Base-by-base conservation (phyloP, 2,797 vertebrate genomes). In the Mus spretus region DNA sequence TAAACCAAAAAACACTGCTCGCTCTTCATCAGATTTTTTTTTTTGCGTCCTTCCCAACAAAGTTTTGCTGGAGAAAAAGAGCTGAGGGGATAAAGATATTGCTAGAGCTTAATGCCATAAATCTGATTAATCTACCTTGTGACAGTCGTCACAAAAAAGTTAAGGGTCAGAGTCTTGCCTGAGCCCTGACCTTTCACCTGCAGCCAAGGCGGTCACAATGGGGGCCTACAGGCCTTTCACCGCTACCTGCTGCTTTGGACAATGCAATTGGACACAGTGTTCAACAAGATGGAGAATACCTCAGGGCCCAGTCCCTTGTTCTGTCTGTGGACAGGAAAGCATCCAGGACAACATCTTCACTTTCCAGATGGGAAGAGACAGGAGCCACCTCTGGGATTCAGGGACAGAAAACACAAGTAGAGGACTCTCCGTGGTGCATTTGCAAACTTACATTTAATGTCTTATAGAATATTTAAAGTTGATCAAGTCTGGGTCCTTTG, bases 221-320 rank as follows among this genome's bases (percentile, higher is more conserved):
- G 98, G 98, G 97, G 91, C 97, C 97, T 82, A 95, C 98, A 98
- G 98, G 90, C 98, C 98, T 99, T 98, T 99, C 98, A 98, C 98
- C 98, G 99, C 99, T 99, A 99, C 99, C 99, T 99, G 99, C 99
- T 99, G 99, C 98, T 99, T 98, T 93, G 95, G 96, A 99, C 99
- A 99, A 99, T 99, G 99, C 98, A 97, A 99, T 99, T 98, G 97
- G 99, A 99, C 99, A 99, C 99, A 99, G 99, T 98, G 98, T 99
- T 99, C 98, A 98, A 98, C 98, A 99, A 99, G 99, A 99, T 99
- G 99, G 98, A 99, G 99, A 98, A 98, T 98, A 98, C 98, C 98
- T 98, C 95, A 88, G 63, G 20, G 97, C 96, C 89, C 96, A 19
- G 28, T 90, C 91, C 96, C 97, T 97, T 97, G 95, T 79, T 85